Conservation (phyloP, 1,140 invertebrate species). For the Bombus pascuorum region DNA sequence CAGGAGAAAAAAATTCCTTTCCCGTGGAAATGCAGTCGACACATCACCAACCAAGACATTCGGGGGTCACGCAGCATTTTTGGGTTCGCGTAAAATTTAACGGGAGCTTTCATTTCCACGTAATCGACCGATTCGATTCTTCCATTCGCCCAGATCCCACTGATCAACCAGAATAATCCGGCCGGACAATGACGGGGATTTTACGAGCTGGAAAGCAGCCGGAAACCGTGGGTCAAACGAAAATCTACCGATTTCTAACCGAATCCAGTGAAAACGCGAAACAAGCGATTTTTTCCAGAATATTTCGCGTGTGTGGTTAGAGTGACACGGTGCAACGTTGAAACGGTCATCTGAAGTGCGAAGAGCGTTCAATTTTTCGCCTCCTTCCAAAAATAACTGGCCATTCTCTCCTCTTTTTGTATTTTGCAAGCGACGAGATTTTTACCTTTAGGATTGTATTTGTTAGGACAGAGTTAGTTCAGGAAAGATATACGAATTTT, state of each 20-base stretch:
- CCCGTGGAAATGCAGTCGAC: too few species aligned
- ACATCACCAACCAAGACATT: background rate
- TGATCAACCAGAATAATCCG: constrained; percentile 25
- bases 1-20: background rate
- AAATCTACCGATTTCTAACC: background rate
- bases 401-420: too few species aligned
- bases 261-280: background rate
- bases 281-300: background rate
- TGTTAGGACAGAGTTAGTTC: background rate
- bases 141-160: too few species aligned
- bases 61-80: too few species aligned
- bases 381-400: background rate
- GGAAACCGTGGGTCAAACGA: background rate
- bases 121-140: background rate
- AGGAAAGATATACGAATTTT: background rate
- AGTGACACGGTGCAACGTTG: background rate
- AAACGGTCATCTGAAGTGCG: background rate
- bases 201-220: background rate
- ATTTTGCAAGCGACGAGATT: background rate
- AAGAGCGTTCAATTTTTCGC: background rate
- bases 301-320: background rate
- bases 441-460: background rate
- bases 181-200: background rate
- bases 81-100: background rate
- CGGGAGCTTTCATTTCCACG: background rate